phyloP scores from a whole-genome alignment of 2,797 vertebrate genomes.

The Nyctalus aviator region DNA sequence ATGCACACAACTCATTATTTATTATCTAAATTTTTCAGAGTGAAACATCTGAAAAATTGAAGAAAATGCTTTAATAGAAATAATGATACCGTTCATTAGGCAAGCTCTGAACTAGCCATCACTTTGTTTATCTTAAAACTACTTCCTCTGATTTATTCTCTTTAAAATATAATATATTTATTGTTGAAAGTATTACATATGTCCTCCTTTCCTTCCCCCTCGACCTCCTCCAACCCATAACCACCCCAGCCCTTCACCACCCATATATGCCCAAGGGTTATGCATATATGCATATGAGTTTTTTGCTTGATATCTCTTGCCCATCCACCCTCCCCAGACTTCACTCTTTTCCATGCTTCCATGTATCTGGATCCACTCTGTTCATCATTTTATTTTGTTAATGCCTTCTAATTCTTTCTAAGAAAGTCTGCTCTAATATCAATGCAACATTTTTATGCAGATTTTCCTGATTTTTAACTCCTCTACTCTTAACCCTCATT shows the following conservation, averaged over 20 bases:
- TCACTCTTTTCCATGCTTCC: too few species aligned
- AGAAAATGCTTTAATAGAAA: constrained; percentile 45
- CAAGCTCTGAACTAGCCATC: background rate
- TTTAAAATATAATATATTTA: too few species aligned
- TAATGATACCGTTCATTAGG: constrained; percentile 46
- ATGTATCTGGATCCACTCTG: too few species aligned
- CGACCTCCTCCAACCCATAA: too few species aligned
- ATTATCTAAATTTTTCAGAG: constrained; percentile 21
- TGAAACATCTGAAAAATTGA: constrained; percentile 42
- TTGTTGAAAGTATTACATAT: too few species aligned
- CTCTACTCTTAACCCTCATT: background rate
- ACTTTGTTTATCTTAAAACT: constrained; percentile 46
- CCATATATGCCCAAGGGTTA: too few species aligned
- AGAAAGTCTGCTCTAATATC: background rate
- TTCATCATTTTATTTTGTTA: too few species aligned
- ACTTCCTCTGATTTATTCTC: constrained; percentile 54
- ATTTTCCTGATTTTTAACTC: background rate
- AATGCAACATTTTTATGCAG: background rate
- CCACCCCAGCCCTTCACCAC: too few species aligned
- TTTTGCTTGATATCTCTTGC: too few species aligned
- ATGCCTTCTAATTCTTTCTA: background rate
- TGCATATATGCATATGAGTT: too few species aligned
- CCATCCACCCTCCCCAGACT: too few species aligned
- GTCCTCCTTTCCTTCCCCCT: too few species aligned
- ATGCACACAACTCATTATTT: background rate